These are phyloP conservation scores for Eupithecia exiguata DNA, from an alignment of 2,888 invertebrate genomes.

Conservation along the genomic window DNA sequence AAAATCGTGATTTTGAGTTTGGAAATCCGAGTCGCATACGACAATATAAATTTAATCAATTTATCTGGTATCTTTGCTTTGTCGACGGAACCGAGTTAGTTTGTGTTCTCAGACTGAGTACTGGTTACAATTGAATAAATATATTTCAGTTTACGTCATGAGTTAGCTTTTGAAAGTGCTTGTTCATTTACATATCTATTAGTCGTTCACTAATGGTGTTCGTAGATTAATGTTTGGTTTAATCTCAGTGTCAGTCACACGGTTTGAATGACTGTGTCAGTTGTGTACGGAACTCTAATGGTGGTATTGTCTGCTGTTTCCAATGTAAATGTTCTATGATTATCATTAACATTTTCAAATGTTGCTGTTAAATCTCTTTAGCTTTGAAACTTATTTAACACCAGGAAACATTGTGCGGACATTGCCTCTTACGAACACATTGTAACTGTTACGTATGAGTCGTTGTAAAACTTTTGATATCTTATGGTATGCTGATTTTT, in stretches of 20 bases:
- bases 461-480: not conserved
- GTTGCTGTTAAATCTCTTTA: not conserved
- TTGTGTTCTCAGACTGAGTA: conserved; percentile 11
- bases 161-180: conserved; percentile 47
- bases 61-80: conserved; percentile 12
- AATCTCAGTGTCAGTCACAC: conserved; percentile 44
- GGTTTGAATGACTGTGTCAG: conserved; percentile 30
- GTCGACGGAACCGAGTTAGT: conserved; percentile 1
- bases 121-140: conserved; percentile 33
- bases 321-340: not conserved
- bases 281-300: conserved; percentile 29
- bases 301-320: conserved; percentile 18
- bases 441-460: not conserved
- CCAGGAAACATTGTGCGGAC: not conserved
- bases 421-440: not conserved
- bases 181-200: conserved; percentile 54
- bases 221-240: conserved; percentile 48
- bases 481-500: not conserved
- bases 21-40: conserved; percentile 14
- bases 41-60: conserved; percentile 15
- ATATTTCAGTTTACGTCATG: conserved; percentile 35
- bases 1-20: not conserved
- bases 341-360: conserved; percentile 7
- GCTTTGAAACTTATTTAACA: not conserved
- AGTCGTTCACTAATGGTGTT: conserved; percentile 42